A percentile compares a stretch with the other conserved stretches of the same genome.
phyloP scores from a whole-genome alignment of 1,140 invertebrate species.

The Chlorops oryzae region DNA sequence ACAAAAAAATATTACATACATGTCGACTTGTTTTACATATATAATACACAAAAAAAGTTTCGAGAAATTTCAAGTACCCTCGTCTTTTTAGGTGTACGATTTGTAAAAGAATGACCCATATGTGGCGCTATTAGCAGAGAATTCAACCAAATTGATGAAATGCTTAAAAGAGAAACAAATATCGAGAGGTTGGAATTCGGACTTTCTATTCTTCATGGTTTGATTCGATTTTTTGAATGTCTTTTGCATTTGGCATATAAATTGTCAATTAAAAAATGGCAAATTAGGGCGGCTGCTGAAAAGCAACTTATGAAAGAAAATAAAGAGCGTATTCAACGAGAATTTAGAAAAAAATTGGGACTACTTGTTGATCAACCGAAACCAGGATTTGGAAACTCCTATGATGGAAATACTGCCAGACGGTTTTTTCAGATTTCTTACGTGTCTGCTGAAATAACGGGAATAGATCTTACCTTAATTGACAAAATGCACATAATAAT shows the following conservation, averaged over 20 bases:
- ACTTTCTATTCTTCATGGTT: too few relatives aligned
- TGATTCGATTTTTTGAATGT: too few relatives aligned
- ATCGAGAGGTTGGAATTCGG: neutral
- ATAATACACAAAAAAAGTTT: too few relatives aligned
- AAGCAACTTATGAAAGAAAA: slow-evolving; percentile 13
- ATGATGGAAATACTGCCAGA: slow-evolving; percentile 42
- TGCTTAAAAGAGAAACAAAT: too few relatives aligned
- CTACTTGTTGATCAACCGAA: too few relatives aligned
- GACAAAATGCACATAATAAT: neutral
- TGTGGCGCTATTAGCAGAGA: neutral
- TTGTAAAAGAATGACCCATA: neutral
- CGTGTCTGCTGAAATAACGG: neutral
- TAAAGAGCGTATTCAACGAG: slow-evolving; percentile 16
- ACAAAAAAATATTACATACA: too few relatives aligned
- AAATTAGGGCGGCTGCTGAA: slow-evolving; percentile 25
- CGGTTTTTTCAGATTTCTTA: slow-evolving; percentile 35
- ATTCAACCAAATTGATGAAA: neutral
- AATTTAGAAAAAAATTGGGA: slow-evolving; percentile 21
- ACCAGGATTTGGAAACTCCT: slow-evolving; percentile 39
- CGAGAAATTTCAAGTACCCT: too few relatives aligned
- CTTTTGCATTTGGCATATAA: slow-evolving; percentile 22
- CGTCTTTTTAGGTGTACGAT: too few relatives aligned
- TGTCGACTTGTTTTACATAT: too few relatives aligned
- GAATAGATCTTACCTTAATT: neutral
- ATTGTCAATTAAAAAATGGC: slow-evolving; percentile 19